phyloP scores from a whole-genome alignment of 2,113 vertebrate genomes.

The Psilopogon haemacephalus region DNA sequence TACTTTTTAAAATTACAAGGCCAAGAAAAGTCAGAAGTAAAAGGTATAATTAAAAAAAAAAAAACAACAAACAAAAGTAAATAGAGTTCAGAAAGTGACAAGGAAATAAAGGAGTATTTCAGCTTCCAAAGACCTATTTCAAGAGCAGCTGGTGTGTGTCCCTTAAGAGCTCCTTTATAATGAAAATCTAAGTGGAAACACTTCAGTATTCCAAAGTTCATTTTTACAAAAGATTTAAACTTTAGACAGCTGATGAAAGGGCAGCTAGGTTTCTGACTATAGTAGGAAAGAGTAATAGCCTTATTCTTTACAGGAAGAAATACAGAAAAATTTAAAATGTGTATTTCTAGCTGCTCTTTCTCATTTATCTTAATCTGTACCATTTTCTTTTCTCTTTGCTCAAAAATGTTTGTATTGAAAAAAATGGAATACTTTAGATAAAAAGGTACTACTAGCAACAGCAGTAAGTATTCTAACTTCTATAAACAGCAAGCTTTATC shows the following conservation, averaged over 20 bases:
- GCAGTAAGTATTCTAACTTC: not conserved
- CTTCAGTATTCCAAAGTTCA: slow-evolving; percentile 33
- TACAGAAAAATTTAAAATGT: not conserved
- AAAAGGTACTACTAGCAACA: not conserved
- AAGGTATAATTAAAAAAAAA: not conserved
- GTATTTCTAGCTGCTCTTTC: not conserved
- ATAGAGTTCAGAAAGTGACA: not conserved
- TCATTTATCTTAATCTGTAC: not conserved
- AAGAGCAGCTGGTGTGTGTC: not conserved
- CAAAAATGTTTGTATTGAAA: not conserved
- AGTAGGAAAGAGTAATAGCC: not conserved
- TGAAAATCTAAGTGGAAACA: slow-evolving; percentile 18
- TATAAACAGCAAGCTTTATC: not conserved
- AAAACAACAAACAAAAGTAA: not conserved
- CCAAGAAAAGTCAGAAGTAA: not conserved
- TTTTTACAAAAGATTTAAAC: slow-evolving; percentile 30
- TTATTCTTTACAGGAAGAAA: not conserved
- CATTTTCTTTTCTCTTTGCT: not conserved
- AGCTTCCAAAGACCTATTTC: slow-evolving; percentile 15
- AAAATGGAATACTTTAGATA: not conserved
- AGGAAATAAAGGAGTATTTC: not conserved
- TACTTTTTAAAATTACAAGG: not conserved
- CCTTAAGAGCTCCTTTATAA: slow-evolving; percentile 34
- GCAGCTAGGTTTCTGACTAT: not conserved
- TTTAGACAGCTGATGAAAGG: slow-evolving; percentile 1